Percentiles rank a stretch among this genome's conserved stretches.
These are phyloP conservation scores for Nycticryphes semicollaris DNA, from an alignment of 2,113 vertebrate genomes.

Conservation along the genomic window DNA sequence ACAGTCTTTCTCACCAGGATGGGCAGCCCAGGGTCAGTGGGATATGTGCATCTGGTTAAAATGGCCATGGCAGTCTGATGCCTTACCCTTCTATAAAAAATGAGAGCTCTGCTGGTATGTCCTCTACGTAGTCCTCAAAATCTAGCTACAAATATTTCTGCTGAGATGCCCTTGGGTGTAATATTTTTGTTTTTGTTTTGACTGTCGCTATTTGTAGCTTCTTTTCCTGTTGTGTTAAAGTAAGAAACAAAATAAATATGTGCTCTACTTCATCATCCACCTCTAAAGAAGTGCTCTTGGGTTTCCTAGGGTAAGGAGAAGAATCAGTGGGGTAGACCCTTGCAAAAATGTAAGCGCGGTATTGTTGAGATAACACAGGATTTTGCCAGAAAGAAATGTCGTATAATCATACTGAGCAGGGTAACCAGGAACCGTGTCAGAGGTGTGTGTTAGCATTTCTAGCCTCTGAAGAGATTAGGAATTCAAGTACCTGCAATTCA, in stretches of 20 bases:
- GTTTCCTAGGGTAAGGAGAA: neutral
- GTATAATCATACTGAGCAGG: neutral
- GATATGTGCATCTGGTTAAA: accelerated
- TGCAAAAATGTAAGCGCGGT: neutral
- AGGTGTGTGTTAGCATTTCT: neutral
- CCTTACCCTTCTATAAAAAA: neutral
- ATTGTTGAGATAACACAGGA: neutral
- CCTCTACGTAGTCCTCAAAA: neutral
- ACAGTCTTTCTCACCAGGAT: neutral
- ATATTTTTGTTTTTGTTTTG: neutral
- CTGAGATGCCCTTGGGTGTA: neutral
- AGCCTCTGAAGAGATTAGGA: neutral
- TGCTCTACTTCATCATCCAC: neutral
- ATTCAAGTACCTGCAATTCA: neutral
- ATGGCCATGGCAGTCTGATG: neutral
- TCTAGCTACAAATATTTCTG: neutral
- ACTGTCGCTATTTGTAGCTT: neutral
- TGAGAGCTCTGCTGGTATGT: neutral
- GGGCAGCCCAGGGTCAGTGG: neutral
- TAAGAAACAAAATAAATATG: neutral
- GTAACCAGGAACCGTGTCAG: neutral
- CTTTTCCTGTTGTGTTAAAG: neutral
- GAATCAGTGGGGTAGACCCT: neutral
- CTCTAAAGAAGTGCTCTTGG: neutral
- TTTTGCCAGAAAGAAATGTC: neutral